phyloP scores from a whole-genome alignment of 2,888 invertebrate species.

The Pogonocherus hispidulus region DNA sequence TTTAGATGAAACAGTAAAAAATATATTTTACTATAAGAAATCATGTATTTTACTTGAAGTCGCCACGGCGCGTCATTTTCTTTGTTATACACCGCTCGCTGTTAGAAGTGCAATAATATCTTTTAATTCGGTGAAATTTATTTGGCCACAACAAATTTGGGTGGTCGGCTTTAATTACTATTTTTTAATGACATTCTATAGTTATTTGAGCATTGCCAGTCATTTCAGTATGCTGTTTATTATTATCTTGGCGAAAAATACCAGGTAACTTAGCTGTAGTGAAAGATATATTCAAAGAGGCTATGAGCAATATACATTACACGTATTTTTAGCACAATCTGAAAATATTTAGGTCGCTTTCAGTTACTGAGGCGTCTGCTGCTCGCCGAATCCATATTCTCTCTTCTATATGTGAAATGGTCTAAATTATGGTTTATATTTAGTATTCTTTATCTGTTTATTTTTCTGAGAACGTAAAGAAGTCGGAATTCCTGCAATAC shows the following conservation, averaged over 20 bases:
- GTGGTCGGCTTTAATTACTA: neutral
- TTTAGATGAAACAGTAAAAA: too few relatives aligned
- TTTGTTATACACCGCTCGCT: too few relatives aligned
- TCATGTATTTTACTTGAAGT: too few relatives aligned
- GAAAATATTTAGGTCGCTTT: constrained; percentile 28
- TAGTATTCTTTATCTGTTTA: neutral
- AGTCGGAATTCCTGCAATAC: neutral
- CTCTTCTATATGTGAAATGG: neutral
- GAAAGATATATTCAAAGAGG: constrained; percentile 14
- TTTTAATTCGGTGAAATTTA: too few relatives aligned
- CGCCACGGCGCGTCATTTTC: too few relatives aligned
- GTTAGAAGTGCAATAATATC: neutral
- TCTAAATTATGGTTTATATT: neutral
- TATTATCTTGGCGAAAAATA: constrained; percentile 8
- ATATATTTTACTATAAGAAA: too few relatives aligned
- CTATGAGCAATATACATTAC: constrained; percentile 9
- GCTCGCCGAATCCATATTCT: neutral
- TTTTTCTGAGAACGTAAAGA: neutral
- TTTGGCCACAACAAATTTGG: neutral
- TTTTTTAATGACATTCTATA: constrained; percentile 11
- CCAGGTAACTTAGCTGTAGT: constrained; percentile 2
- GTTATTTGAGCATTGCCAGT: neutral
- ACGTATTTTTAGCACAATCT: constrained; percentile 23
- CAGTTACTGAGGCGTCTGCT: constrained; percentile 1
- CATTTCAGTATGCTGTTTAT: neutral